Percentiles rank a stretch among this genome's conserved stretches.
Evolutionary conservation across 1,140 invertebrate species (phyloP).

Genomic region (Drosophila equinoxialis): DNA sequence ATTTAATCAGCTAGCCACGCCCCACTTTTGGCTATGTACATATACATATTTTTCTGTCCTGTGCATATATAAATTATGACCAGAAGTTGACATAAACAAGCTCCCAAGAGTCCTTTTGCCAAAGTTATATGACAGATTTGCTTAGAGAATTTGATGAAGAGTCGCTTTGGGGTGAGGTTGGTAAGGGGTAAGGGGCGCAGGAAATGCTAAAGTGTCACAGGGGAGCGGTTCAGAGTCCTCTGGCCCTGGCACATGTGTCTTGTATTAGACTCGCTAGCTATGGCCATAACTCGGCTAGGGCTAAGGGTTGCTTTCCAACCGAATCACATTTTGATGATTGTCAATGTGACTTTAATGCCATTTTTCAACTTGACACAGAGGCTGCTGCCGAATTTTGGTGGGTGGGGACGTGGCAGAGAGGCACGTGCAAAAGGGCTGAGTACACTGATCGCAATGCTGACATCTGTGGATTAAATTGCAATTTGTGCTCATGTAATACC

Average conservation of each 20-base stretch:
- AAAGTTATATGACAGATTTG: constrained; percentile 81
- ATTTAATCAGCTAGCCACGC: constrained; percentile 64
- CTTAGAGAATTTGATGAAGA: constrained; percentile 74
- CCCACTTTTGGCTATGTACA: constrained; percentile 20
- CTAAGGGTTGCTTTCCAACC: constrained; percentile 55
- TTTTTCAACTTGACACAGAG: constrained; percentile 77
- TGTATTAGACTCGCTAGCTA: constrained; percentile 30
- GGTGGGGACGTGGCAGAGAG: constrained; percentile 14
- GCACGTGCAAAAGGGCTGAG: constrained; percentile 71
- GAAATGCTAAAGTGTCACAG: constrained; percentile 73
- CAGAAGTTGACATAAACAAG: constrained; percentile 82
- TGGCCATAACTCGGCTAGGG: background rate
- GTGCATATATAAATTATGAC: constrained; percentile 77
- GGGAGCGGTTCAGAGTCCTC: constrained; percentile 45
- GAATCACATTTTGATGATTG: constrained; percentile 82
- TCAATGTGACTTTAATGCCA: constrained; percentile 83
- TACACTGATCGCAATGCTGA: constrained; percentile 81
- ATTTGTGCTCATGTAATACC: constrained; percentile 83
- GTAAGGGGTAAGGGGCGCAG: constrained; percentile 3
- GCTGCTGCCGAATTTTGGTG: background rate
- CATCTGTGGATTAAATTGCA: constrained; percentile 83
- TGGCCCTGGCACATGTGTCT: constrained; percentile 59
- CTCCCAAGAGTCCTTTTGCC: constrained; percentile 81
- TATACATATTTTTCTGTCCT: constrained; percentile 33
- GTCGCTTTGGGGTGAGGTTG: background rate